A percentile compares a stretch with the other conserved stretches of the same genome.
Evolutionary conservation across 1,140 invertebrate species (phyloP).

Genomic region (Gryon sp.): DNA sequence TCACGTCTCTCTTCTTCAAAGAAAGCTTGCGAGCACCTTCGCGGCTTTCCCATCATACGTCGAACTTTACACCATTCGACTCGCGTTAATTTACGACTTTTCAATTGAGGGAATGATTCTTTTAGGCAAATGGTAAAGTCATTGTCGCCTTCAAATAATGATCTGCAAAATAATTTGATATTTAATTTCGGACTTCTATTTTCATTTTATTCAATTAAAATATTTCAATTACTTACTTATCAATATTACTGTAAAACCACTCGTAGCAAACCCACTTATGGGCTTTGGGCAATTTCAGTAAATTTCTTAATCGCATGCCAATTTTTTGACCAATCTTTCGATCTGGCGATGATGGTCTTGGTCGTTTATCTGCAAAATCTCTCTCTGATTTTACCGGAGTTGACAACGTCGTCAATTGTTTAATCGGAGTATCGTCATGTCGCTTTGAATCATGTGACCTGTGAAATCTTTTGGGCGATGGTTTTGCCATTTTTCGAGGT

Average conservation of each 20-base stretch:
- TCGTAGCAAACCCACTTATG: conserved; percentile 99
- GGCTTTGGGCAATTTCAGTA: conserved; percentile 98
- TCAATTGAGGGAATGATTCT: conserved; percentile 96
- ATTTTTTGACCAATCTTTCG: conserved; percentile 92
- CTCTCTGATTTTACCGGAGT: conserved; percentile 78
- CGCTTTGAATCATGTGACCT: conserved; percentile 74
- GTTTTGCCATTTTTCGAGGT: conserved; percentile 79
- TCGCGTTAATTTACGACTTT: conserved; percentile 90
- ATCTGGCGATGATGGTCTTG: conserved; percentile 82
- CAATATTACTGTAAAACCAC: conserved; percentile 99
- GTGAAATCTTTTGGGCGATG: conserved; percentile 82
- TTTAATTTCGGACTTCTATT: too few relatives aligned
- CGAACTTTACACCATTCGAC: conserved; percentile 98
- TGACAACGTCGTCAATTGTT: conserved; percentile 74
- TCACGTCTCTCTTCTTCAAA: conserved; percentile 96
- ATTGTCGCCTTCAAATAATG: conserved; percentile 96
- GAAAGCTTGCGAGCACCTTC: conserved; percentile 95
- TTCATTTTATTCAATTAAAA: too few relatives aligned
- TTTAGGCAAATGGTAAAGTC: conserved; percentile 97
- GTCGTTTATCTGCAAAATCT: conserved; percentile 72
- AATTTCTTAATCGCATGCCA: conserved; percentile 93
- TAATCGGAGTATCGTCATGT: conserved; percentile 56
- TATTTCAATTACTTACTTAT: conserved; percentile 88
- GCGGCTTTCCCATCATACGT: conserved; percentile 97
- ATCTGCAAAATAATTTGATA: conserved; percentile 82